Evolutionary conservation across 2,888 invertebrate species (phyloP).

Genomic region (Petrophora chlorosata): DNA sequence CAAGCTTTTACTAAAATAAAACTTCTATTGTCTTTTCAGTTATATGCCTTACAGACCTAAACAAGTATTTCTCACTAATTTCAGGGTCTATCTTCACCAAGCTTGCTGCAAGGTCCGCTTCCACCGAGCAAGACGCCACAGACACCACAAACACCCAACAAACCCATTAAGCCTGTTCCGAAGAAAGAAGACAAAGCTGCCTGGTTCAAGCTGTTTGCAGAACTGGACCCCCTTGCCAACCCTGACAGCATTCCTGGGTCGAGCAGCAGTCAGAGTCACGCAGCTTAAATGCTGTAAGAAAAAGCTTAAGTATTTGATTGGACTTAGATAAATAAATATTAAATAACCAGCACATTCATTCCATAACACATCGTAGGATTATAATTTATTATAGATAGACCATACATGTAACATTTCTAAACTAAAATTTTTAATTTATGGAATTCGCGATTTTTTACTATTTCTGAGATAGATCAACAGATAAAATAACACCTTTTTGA

Average conservation of each 20-base stretch:
- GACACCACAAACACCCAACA: slow-evolving; percentile 40
- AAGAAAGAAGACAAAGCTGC: slow-evolving; percentile 83
- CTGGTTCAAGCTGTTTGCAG: slow-evolving; percentile 97
- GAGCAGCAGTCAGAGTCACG: slow-evolving; percentile 77
- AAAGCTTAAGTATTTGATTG: background rate
- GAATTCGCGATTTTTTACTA: too few relatives aligned
- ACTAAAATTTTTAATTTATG: too few relatives aligned
- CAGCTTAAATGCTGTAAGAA: slow-evolving; percentile 60
- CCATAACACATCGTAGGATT: too few relatives aligned
- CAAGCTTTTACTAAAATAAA: too few relatives aligned
- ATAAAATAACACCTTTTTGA: too few relatives aligned
- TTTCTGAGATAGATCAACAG: too few relatives aligned
- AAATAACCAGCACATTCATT: too few relatives aligned
- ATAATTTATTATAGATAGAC: too few relatives aligned
- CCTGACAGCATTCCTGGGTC: slow-evolving; percentile 85
- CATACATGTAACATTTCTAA: too few relatives aligned
- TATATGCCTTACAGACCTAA: background rate
- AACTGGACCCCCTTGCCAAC: slow-evolving; percentile 95
- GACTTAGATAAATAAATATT: too few relatives aligned
- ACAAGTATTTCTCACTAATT: background rate
- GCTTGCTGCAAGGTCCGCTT: slow-evolving; percentile 51
- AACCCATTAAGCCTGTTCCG: slow-evolving; percentile 51
- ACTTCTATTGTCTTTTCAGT: background rate
- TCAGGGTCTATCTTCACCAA: slow-evolving; percentile 56
- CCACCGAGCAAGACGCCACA: slow-evolving; percentile 43